phyloP scores from a whole-genome alignment of 92 coral and sea anemone genomes.

The Palythoa grandis region DNA sequence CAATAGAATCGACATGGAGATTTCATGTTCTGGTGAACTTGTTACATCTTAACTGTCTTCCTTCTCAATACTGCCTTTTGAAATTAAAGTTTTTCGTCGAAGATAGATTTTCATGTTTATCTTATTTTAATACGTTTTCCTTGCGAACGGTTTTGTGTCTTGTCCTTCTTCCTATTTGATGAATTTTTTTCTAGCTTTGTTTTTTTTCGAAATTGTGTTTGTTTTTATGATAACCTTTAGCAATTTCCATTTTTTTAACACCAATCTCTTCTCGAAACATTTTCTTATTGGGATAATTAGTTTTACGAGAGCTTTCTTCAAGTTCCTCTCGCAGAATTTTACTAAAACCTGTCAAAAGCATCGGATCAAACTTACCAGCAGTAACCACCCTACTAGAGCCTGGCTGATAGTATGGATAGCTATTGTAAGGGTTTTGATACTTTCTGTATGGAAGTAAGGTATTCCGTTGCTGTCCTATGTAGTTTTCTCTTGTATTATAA shows the following conservation, averaged over 20 bases:
- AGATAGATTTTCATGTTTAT: neutral
- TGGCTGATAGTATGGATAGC: constrained; percentile 2
- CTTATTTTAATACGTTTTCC: neutral
- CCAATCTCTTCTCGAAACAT: neutral
- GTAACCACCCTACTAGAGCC: constrained; percentile 39
- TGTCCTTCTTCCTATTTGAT: neutral
- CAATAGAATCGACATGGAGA: too few species aligned
- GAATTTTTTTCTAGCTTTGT: neutral
- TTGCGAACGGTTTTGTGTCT: neutral
- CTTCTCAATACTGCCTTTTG: too few species aligned
- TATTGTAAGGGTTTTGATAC: constrained; percentile 2
- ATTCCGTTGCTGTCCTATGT: constrained; percentile 2
- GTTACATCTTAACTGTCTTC: too few species aligned
- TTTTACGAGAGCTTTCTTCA: neutral
- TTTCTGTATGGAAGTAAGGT: neutral
- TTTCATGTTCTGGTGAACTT: too few species aligned
- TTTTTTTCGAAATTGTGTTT: neutral
- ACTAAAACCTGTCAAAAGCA: constrained; percentile 19
- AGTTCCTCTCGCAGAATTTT: constrained; percentile 29
- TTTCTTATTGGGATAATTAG: neutral
- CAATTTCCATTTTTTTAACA: neutral
- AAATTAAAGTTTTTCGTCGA: too few species aligned
- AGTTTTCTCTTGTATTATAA: neutral
- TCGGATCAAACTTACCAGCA: constrained; percentile 45
- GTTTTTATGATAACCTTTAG: neutral